A percentile compares a stretch with the other conserved stretches of the same genome.
Conservation (phyloP, 2,113 vertebrate genomes). For the Phaethon lepturus region DNA sequence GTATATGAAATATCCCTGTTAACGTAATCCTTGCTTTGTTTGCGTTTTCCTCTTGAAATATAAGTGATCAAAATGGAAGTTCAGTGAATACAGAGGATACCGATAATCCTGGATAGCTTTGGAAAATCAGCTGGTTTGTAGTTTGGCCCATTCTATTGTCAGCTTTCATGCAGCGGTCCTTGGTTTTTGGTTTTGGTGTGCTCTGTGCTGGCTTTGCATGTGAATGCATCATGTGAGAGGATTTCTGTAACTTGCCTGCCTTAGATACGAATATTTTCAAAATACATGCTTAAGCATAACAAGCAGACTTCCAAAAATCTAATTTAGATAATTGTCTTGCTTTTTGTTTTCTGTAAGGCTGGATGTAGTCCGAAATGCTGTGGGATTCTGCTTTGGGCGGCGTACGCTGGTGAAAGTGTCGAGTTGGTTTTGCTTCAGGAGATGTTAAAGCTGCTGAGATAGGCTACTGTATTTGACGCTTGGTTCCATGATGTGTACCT, state of each 20-base stretch:
- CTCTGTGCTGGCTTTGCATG: neutral
- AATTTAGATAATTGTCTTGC: neutral
- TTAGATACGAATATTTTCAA: neutral
- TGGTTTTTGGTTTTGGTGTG: neutral
- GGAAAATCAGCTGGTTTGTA: neutral
- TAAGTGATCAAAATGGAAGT: neutral
- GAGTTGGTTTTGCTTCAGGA: slow-evolving; percentile 63
- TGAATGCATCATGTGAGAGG: neutral
- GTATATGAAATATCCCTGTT: neutral
- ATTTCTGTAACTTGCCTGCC: neutral
- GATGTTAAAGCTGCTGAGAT: slow-evolving; percentile 74
- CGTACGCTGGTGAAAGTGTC: slow-evolving; percentile 29
- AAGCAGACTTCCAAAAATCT: neutral
- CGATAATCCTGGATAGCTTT: neutral
- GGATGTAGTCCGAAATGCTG: slow-evolving; percentile 1
- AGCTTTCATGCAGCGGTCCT: neutral
- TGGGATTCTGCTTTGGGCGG: slow-evolving; percentile 17
- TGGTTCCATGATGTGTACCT: slow-evolving; percentile 41
- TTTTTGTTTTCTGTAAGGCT: slow-evolving; percentile 39
- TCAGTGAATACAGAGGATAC: neutral
- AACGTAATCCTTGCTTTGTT: neutral
- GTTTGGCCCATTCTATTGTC: neutral
- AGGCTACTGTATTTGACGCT: slow-evolving; percentile 64
- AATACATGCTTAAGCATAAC: neutral
- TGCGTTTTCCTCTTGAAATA: neutral